Evolutionary conservation across 2,888 invertebrate genomes (phyloP), one percentile per base, ranked within the genome.

Genomic region (Alentia gelatinosa): DNA sequence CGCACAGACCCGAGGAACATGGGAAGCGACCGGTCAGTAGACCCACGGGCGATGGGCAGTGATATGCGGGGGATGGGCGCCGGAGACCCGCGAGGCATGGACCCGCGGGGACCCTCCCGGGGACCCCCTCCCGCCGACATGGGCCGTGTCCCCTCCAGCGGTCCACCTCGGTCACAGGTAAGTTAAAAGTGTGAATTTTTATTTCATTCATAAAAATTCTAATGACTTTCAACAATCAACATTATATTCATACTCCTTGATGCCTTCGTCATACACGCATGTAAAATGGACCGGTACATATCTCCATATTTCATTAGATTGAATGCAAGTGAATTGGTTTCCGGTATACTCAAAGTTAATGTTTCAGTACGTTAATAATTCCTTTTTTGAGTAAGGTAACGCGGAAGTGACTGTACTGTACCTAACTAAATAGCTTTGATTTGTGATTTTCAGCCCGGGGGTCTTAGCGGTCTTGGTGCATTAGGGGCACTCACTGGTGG

Each of bases 11-110:
- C 89, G n/a, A 40, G 91, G n/a, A 84, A 89, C 12, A 68, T 86
- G 40, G 63, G 47, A 3, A 37, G 39, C 26, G 40, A 26, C 39
- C 63, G 26, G 12, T 9, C 30, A 12, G 19, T 47, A n/a, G 90
- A 90, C 75, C 75, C 35, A 19, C 90, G 90, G 30, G 90, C 35
- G 3, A 39, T 40, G 75, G 75, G 90, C 35, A 42, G 68, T 23
- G 56, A 37, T 33, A 75, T 74, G 40, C 26, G 86, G 4, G 86
- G 86, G 15, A 50, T 50, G 83, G 26, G 83, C 30, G 9, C 39
- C 9, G 30, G 26, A 12, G 90, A 90, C 50, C 74, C 40, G 37
- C 42, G 90, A 1, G 90, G 90, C n/a, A 79, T 90, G 90, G 90
- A 90, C 79, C 79, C 84, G n/a, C 79, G 90, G 12, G 90, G 83